A percentile compares a stretch with the other conserved stretches of the same genome.
Conservation (phyloP, 1,140 invertebrate species). For the Leucophenga varia region DNA sequence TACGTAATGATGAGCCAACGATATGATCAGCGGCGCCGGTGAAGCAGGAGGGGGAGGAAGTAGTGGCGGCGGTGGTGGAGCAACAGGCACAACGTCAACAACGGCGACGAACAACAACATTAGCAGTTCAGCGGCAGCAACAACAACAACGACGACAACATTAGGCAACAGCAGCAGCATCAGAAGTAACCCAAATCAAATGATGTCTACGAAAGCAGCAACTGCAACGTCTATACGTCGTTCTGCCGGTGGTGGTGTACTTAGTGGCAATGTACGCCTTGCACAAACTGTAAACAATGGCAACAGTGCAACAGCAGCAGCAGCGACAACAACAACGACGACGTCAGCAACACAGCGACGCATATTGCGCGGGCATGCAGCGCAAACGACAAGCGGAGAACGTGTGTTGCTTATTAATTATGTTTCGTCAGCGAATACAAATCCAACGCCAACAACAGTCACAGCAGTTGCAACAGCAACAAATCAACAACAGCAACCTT, state of each 20-base stretch:
- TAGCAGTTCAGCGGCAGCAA: slow-evolving; percentile 24
- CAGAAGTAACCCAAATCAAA: too few species aligned
- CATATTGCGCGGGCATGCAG: slow-evolving; percentile 46
- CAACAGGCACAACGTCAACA: slow-evolving; percentile 9
- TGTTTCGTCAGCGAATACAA: slow-evolving; percentile 34
- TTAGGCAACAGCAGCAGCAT: slow-evolving; percentile 14
- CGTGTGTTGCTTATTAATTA: slow-evolving; percentile 52
- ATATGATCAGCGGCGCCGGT: slow-evolving; percentile 56
- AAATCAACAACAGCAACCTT: slow-evolving; percentile 17
- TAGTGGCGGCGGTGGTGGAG: slow-evolving; percentile 20
- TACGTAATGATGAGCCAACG: slow-evolving; percentile 57
- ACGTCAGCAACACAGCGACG: slow-evolving; percentile 31
- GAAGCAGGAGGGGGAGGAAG: slow-evolving; percentile 35
- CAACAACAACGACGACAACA: slow-evolving; percentile 21
- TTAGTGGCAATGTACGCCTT: not conserved
- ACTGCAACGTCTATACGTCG: not conserved
- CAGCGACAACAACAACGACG: slow-evolving; percentile 14
- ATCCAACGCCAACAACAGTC: slow-evolving; percentile 9
- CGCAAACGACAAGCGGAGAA: slow-evolving; percentile 49
- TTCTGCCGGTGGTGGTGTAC: not conserved
- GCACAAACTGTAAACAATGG: slow-evolving; percentile 8
- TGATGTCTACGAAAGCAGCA: too few species aligned
- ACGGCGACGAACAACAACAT: slow-evolving; percentile 24
- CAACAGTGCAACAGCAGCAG: slow-evolving; percentile 9
- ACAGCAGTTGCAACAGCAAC: slow-evolving; percentile 11